A percentile compares a stretch with the other conserved stretches of the same genome.
Conservation (phyloP, 2,888 invertebrate genomes). For the Rhingia rostrata region DNA sequence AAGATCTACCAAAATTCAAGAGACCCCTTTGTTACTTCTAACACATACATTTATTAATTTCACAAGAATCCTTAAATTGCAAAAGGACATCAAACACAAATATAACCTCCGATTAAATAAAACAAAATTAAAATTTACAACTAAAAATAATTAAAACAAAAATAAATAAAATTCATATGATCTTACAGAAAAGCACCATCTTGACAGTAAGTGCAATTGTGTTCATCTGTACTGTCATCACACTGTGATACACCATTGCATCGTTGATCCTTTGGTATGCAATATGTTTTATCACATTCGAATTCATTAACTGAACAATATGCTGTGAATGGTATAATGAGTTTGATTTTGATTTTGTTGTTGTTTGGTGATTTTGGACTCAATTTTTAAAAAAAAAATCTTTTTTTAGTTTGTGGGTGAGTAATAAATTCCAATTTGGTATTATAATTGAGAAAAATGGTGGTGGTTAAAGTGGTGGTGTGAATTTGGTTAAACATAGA, state of each 20-base stretch:
- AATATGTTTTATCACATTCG: slow-evolving; percentile 86
- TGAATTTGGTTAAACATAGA: slow-evolving; percentile 59
- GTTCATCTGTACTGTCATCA: slow-evolving; percentile 84
- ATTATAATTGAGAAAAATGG: not conserved
- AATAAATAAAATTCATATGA: slow-evolving; percentile 52
- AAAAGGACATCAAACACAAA: slow-evolving; percentile 4
- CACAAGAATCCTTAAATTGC: not conserved
- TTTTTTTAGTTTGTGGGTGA: slow-evolving; percentile 12
- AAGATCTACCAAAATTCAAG: no score
- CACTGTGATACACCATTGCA: slow-evolving; percentile 84
- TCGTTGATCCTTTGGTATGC: slow-evolving; percentile 85
- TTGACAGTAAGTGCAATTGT: slow-evolving; percentile 82
- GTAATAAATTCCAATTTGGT: slow-evolving; percentile 34
- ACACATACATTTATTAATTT: no score
- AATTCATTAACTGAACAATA: slow-evolving; percentile 83
- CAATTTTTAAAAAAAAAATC: slow-evolving; percentile 22
- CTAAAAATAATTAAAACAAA: slow-evolving; percentile 36
- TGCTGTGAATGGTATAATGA: slow-evolving; percentile 78
- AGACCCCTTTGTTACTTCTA: no score
- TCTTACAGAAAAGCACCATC: slow-evolving; percentile 82
- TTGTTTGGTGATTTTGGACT: slow-evolving; percentile 32
- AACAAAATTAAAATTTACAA: slow-evolving; percentile 25
- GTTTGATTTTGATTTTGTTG: slow-evolving; percentile 41
- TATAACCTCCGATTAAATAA: slow-evolving; percentile 5
- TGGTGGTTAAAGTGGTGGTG: slow-evolving; percentile 28